Conservation (phyloP, 2,888 invertebrate species). For the Synanthedon andrenaeformis region DNA sequence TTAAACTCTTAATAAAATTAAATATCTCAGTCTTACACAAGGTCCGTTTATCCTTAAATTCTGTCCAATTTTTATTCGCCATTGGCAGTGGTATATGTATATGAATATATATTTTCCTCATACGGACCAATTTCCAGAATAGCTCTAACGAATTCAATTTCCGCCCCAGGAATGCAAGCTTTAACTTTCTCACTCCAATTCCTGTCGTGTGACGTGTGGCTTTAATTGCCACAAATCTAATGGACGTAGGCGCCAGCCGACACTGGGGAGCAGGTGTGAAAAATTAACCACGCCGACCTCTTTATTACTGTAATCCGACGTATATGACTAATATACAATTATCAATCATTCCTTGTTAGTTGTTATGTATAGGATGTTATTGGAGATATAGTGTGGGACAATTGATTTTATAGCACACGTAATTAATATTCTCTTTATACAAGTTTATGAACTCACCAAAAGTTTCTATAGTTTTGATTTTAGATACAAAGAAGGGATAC, state of each 20-base stretch:
- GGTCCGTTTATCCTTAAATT: too few relatives aligned
- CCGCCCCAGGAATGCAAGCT: neutral
- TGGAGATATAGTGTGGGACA: too few relatives aligned
- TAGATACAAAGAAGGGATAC: too few relatives aligned
- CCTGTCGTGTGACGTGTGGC: neutral
- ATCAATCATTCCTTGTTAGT: neutral
- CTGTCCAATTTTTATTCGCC: too few relatives aligned
- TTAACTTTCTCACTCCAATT: neutral
- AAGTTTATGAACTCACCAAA: too few relatives aligned
- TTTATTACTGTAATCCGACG: constrained; percentile 1
- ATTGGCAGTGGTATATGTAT: too few relatives aligned
- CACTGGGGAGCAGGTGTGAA: constrained; percentile 7
- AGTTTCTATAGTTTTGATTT: too few relatives aligned
- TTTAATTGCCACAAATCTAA: neutral
- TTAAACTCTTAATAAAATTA: too few relatives aligned
- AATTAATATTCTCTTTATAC: too few relatives aligned
- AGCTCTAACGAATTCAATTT: neutral
- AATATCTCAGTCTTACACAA: too few relatives aligned
- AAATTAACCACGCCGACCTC: constrained; percentile 8
- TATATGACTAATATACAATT: neutral
- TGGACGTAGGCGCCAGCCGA: neutral
- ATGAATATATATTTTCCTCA: neutral
- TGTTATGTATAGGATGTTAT: too few relatives aligned
- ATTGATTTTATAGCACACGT: too few relatives aligned
- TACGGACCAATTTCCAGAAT: neutral